These are phyloP conservation scores for Zenarchopterus dispar DNA, from an alignment of 2,797 vertebrate genomes.

Conservation along the genomic window DNA sequence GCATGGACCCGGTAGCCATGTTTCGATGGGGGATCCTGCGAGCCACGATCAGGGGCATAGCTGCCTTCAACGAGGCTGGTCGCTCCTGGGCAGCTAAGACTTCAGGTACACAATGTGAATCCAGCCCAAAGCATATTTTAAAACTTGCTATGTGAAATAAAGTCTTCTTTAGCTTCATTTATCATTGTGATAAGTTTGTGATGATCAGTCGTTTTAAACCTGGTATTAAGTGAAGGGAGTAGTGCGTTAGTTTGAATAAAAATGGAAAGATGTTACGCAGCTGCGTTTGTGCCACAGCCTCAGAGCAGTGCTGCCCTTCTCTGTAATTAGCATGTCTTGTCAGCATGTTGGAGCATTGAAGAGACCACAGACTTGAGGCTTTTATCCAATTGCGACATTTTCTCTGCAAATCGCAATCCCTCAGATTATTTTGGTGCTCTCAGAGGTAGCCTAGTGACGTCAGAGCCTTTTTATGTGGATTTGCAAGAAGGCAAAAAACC, in stretches of 20 bases:
- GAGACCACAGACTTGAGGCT: conserved; percentile 34
- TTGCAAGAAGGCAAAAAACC: conserved; percentile 37
- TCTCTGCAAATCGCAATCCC: conserved; percentile 34
- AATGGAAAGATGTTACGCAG: neutral
- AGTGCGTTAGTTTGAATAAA: neutral
- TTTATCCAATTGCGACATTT: conserved; percentile 44
- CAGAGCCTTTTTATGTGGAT: conserved; percentile 51
- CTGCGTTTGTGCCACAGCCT: conserved; percentile 13
- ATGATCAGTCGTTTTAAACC: neutral
- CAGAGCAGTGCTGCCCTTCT: conserved; percentile 24
- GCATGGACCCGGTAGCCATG: conserved; percentile 97
- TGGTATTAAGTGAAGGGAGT: neutral
- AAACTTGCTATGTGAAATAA: neutral
- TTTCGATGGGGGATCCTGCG: conserved; percentile 97
- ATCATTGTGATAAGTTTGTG: neutral
- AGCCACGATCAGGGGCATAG: conserved; percentile 87
- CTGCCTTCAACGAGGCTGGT: conserved; percentile 91
- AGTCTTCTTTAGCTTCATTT: neutral
- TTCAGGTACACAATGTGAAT: conserved; percentile 73
- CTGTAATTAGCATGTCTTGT: conserved; percentile 42
- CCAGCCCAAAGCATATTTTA: neutral
- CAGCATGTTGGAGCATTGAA: conserved; percentile 20
- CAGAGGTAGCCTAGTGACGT: conserved; percentile 40
- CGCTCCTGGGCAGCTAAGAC: conserved; percentile 87
- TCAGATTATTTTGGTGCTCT: conserved; percentile 40